Base-by-base conservation (phyloP, 2,888 invertebrate species). In the Epinotia demarniana region DNA sequence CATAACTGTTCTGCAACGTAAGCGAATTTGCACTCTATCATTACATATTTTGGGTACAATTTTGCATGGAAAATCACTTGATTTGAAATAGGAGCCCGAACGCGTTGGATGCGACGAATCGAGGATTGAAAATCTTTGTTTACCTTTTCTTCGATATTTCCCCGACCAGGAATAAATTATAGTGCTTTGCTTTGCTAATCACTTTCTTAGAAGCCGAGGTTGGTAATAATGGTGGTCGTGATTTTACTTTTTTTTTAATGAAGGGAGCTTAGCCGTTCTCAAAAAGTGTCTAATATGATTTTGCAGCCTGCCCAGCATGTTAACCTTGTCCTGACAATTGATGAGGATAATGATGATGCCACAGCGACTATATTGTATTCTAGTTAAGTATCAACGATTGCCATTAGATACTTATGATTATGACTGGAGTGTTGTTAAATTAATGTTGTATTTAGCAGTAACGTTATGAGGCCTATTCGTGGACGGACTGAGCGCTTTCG, bases 111-210 rank as follows among this genome's bases (percentile, higher is more conserved):
- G 63, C 62, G 69, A 49, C 62, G 27, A 57, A 62, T 33, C 58
- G 75, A 78, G 80, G 68, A 78, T 79, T 78, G 78, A 79, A 80
- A 83, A 85, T 84, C 84, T 81, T 80, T 80, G 83, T 85, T 85
- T 81, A 61, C 61, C 39, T 49, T 60, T 73, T 12, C 66, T 68
- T 66, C 27, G 60, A 73, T 73, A 66, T 70, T 70, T 70, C 43
- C 18, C 58, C 18, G 66, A 3, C 8, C 19, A 33, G 39, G 46
- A 60, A 58, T 58, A 69, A 69, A 60, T 66, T 66, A 39, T 73
- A 19, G 60, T 27, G 64, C 46, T 71, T 53, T 33, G 63, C 64
- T 39, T 55, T 33, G 63, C 64, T n/a, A 43, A 55, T 57, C 57
- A 43, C 12, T 55, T 71, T 71, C 12, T 39, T 16, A 18, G 18